Conservation (phyloP, 2,888 invertebrate genomes). For the Coenonympha arcania region DNA sequence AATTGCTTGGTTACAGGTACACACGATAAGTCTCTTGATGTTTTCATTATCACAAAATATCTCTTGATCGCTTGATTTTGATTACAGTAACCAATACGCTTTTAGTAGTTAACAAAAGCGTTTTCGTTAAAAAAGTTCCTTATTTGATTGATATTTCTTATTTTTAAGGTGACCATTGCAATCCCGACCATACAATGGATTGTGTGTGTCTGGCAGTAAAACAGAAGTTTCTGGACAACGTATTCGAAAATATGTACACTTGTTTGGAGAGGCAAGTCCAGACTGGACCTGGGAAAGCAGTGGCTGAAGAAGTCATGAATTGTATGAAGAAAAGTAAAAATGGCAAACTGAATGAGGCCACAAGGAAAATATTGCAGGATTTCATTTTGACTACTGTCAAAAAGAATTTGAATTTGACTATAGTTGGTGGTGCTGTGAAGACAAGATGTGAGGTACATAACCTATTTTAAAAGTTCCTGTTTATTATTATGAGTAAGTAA, state of each 20-base stretch:
- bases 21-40: no score
- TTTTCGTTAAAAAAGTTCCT: no score
- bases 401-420: constrained; percentile 59
- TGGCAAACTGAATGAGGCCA: constrained; percentile 53
- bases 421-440: constrained; percentile 64
- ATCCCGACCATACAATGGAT: constrained; percentile 38
- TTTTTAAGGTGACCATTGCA: constrained; percentile 43
- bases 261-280: constrained; percentile 48
- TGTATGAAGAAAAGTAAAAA: constrained; percentile 53
- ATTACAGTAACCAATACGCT: no score
- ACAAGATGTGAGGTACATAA: constrained; percentile 59
- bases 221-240: constrained; percentile 56
- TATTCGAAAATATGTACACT: constrained; percentile 65
- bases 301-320: constrained; percentile 47
- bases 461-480: background rate
- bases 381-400: constrained; percentile 54
- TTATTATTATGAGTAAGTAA: no score
- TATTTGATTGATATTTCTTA: no score
- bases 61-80: no score
- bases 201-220: constrained; percentile 58
- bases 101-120: no score
- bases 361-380: constrained; percentile 48
- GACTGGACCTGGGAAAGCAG: constrained; percentile 44
- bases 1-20: constrained; percentile 45
- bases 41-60: no score